These are phyloP conservation scores for Amyelois transitella DNA, from an alignment of 1,140 invertebrate genomes.

Conservation along the genomic window DNA sequence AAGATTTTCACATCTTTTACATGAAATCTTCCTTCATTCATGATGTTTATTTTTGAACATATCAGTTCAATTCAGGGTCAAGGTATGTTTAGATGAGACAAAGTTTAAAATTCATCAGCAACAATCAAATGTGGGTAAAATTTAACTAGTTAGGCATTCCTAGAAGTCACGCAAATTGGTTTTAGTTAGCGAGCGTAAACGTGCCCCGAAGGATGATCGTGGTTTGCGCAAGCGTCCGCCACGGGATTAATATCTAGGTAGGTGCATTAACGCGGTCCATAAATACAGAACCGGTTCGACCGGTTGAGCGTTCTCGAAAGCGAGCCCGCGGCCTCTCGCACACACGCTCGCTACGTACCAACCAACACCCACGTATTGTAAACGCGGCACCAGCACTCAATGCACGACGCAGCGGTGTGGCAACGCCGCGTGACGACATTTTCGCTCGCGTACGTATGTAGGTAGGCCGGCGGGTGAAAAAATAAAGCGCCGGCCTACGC, in stretches of 20 bases:
- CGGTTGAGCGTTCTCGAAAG: slow-evolving; percentile 70
- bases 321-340: slow-evolving; percentile 53
- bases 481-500: slow-evolving; percentile 72
- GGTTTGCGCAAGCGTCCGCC: slow-evolving; percentile 60
- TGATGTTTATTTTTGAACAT: too few species aligned
- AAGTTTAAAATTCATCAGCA: slow-evolving; percentile 50
- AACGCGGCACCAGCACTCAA: slow-evolving; percentile 54
- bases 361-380: slow-evolving; percentile 63
- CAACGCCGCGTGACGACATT: slow-evolving; percentile 75
- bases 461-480: slow-evolving; percentile 71
- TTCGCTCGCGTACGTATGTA: slow-evolving; percentile 74
- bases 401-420: slow-evolving; percentile 57
- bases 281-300: slow-evolving; percentile 70
- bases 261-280: slow-evolving; percentile 67
- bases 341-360: slow-evolving; percentile 49
- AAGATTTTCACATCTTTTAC: too few species aligned
- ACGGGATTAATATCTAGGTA: slow-evolving; percentile 64
- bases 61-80: too few species aligned
- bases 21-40: too few species aligned
- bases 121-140: slow-evolving; percentile 35
- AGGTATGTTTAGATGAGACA: too few species aligned
- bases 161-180: slow-evolving; percentile 42
- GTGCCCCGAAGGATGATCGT: slow-evolving; percentile 32
- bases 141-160: slow-evolving; percentile 33
- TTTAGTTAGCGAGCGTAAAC: slow-evolving; percentile 42